Evolutionary conservation across 2,888 invertebrate species (phyloP), one percentile per base, ranked within the genome.

Genomic region (Mongoloraphidia duomilia): DNA sequence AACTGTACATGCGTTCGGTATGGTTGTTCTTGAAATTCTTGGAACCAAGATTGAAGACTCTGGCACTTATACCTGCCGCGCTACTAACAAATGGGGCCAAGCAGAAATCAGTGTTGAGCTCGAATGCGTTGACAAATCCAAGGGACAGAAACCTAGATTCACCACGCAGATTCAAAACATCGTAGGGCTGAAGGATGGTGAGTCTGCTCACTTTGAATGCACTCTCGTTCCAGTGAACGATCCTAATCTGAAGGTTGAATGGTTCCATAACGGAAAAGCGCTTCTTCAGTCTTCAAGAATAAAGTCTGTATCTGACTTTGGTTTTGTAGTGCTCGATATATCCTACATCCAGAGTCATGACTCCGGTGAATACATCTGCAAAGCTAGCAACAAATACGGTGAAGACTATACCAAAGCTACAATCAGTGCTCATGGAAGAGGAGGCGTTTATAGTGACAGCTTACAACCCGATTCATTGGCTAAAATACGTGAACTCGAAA

Each of bases 1-100:
- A 62, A 95, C 95, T 10, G 91, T 94, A 11, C 90, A 95, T 64
- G 96, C 96, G 12, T 96, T 98, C 65, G 97, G 97, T 48, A 94
- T 93, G 82, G 94, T 95, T 17, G 91, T 95, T 41, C 75, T 98
- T 40, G 97, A 97, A 73, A 90, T 98, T 57, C 75, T 92, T 14
- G 96, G 95, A 53, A 91, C 92, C 1, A 92, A 91, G 64, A 86
- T 86, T 50, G 84, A 88, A 64, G 97, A 98, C 67, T 84, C 89
- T 33, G 96, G 95, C 40, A 80, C 78, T 34, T 93, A 91, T 64
- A 85, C 85, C 1, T 93, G 92, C 64, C 76, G 82, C 52, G 93
- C 93, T 3, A 89, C 86, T 1, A 93, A 93, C 64, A 84, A 82
- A 64, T 90, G 88, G 81, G 92, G 92, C 43, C 75, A 78, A 57